Evolutionary conservation across 1,140 invertebrate genomes (phyloP), one percentile per base, ranked within the genome.

Genomic region (Goniozus legneri): DNA sequence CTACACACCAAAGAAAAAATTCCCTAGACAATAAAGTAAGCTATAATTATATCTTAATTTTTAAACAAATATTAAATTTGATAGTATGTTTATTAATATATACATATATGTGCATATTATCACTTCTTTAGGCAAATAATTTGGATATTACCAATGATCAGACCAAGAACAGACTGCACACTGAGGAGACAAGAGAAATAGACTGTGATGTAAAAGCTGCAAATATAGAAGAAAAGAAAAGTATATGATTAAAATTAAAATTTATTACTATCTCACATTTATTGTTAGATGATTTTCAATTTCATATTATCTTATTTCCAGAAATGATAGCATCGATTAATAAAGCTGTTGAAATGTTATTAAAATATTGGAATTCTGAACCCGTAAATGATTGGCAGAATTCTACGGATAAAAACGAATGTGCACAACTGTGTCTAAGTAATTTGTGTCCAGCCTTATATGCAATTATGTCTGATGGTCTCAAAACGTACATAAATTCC

Each of bases 371-470:
- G 74, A 61, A 74, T 31, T 54, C 64, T 1, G 68, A 73, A 19
- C 61, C 65, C 0, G 50, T 46, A 3, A 58, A 63, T 10, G 62
- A 55, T 36, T 50, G 60, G 40, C 60, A 59, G 14, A 58, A 52
- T 49, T 72, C 69, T 33, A 65, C 56, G 20, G 66, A 72, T 13
- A 66, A 61, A 21, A 72, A 71, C 35, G 67, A 80, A 8, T 84
- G 83, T 67, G 83, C 80, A 33, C 83, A 89, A 64, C 73, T 90
- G 12, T 84, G 85, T 32, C 63, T 91, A 2, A 83, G 84, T 34
- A 82, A 82, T 36, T 71, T 91, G 6, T 93, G 91, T 65, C 90
- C 91, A 2, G 85, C 89, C n/a, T 71, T 95, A 1, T 91, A 91
- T 60, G 83, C 85, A 1, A 81, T 94, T 30, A 82, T 95, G 50